A percentile compares a stretch with the other conserved stretches of the same genome.
Conservation (phyloP, 1,140 invertebrate genomes). For the Lucilia sericata region DNA sequence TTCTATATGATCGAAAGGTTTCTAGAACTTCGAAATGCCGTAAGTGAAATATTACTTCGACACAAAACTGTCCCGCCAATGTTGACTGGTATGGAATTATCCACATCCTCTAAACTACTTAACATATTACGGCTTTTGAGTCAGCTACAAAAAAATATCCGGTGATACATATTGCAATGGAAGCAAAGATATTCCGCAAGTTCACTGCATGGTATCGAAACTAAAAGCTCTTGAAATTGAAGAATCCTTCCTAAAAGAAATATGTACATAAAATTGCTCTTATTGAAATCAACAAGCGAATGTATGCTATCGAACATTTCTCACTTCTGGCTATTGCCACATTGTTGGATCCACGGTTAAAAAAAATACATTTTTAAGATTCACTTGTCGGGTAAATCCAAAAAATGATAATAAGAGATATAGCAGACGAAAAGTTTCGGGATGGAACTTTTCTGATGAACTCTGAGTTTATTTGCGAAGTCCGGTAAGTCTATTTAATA, state of each 20-base stretch:
- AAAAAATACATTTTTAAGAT: not conserved
- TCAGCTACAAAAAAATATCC: constrained; percentile 67
- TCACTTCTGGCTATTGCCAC: constrained; percentile 44
- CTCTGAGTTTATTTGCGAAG: too few relatives aligned
- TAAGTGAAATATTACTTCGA: constrained; percentile 62
- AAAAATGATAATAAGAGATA: not conserved
- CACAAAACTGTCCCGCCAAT: constrained; percentile 64
- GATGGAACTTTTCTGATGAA: too few relatives aligned
- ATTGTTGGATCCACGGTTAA: not conserved
- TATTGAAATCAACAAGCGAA: constrained; percentile 56
- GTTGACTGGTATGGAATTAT: constrained; percentile 59
- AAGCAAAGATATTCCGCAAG: constrained; percentile 65
- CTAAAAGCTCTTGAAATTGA: constrained; percentile 51
- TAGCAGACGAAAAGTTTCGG: not conserved
- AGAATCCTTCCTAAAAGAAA: constrained; percentile 49
- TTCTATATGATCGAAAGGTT: constrained; percentile 66
- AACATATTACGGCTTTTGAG: constrained; percentile 60
- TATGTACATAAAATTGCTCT: constrained; percentile 52
- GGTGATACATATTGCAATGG: constrained; percentile 64
- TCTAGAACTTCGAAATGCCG: constrained; percentile 55
- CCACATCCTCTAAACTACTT: constrained; percentile 56
- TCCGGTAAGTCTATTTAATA: too few relatives aligned
- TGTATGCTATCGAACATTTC: constrained; percentile 53
- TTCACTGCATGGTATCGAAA: constrained; percentile 63
- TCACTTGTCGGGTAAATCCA: not conserved